Conservation (phyloP, 2,888 invertebrate genomes). For the Resseliella maxima region DNA sequence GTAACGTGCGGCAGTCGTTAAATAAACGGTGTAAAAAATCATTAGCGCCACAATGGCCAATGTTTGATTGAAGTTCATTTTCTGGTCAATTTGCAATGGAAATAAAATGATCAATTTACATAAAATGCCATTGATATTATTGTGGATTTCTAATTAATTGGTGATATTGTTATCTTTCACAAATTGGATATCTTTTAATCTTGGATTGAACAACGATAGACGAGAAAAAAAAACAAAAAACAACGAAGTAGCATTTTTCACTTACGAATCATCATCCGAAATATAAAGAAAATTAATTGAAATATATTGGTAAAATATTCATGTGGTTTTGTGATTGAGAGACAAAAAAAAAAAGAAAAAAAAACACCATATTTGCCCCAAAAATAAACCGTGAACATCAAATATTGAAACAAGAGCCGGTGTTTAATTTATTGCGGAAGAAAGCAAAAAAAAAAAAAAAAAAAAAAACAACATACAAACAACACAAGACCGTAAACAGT, state of each 20-base stretch:
- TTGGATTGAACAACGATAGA: no score
- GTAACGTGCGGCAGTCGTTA: constrained; percentile 64
- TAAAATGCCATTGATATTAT: not conserved
- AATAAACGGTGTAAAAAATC: constrained; percentile 2
- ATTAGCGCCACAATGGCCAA: constrained; percentile 21
- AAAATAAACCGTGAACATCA: not conserved
- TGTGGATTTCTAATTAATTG: not conserved
- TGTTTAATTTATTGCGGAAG: not conserved
- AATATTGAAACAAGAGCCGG: not conserved
- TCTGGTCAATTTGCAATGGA: not conserved
- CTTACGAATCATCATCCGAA: no score
- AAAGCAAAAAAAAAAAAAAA: not conserved
- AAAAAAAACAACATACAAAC: not conserved
- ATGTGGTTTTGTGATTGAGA: no score
- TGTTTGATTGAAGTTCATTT: not conserved
- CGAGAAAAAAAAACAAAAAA: no score
- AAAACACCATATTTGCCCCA: not conserved
- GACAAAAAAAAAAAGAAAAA: not conserved
- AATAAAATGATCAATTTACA: not conserved
- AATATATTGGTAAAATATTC: no score
- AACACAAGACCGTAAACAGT: not conserved
- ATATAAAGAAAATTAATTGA: no score
- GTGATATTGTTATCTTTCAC: not conserved
- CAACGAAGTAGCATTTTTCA: no score
- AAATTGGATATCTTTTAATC: no score